Conservation (phyloP, 2,888 invertebrate genomes). For the Hyles lineata region DNA sequence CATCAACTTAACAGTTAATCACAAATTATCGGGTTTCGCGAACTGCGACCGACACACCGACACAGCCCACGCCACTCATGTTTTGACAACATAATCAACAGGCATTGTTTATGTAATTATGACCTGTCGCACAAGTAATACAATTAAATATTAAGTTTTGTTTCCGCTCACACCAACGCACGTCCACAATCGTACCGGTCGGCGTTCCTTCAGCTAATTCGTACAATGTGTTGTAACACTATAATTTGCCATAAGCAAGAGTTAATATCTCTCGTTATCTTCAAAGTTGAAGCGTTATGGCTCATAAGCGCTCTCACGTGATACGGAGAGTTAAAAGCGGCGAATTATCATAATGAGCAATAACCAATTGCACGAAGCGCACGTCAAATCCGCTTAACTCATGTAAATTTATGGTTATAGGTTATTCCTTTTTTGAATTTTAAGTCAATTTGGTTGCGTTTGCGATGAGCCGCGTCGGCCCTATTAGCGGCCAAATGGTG, state of each 20-base stretch:
- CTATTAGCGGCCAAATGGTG: constrained; percentile 79
- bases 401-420: constrained; percentile 65
- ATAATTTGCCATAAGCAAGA: constrained; percentile 62
- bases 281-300: constrained; percentile 50
- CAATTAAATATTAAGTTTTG: constrained; percentile 57
- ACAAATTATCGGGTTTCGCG: constrained; percentile 38
- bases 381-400: constrained; percentile 72
- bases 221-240: constrained; percentile 43
- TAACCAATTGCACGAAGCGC: constrained; percentile 79
- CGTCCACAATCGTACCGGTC: constrained; percentile 51
- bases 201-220: constrained; percentile 50
- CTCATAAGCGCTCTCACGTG: constrained; percentile 57
- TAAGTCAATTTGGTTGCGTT: constrained; percentile 67
- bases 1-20: constrained; percentile 56
- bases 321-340: constrained; percentile 58
- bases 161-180: constrained; percentile 57
- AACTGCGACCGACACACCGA: constrained; percentile 35
- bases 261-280: constrained; percentile 63
- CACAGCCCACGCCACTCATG: constrained; percentile 56
- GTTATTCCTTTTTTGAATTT: constrained; percentile 61
- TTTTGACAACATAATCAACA: constrained; percentile 64
- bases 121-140: constrained; percentile 58
- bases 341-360: constrained; percentile 80
- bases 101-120: constrained; percentile 73
- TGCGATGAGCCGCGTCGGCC: constrained; percentile 65